Percentiles rank a stretch among this genome's conserved stretches.
These are phyloP conservation scores for Lucilia cuprina DNA, from an alignment of 1,140 invertebrate species.

Conservation along the genomic window DNA sequence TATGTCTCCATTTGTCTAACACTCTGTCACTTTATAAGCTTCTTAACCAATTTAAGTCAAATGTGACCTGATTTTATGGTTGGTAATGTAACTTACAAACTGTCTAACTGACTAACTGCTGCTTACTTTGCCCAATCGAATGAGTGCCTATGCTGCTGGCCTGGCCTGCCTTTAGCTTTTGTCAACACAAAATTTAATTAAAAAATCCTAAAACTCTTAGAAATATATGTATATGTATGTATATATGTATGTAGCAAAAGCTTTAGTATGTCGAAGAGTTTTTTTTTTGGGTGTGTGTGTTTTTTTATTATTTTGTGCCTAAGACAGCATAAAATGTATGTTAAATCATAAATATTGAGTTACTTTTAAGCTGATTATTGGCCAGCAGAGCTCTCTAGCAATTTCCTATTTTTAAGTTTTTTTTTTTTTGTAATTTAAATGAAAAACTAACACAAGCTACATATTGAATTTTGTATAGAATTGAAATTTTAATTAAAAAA, in stretches of 20 bases:
- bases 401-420: neutral
- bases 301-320: neutral
- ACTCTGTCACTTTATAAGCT: conserved; percentile 12
- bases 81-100: neutral
- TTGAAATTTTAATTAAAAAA: no score
- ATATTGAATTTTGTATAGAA: no score
- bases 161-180: neutral
- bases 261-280: no score
- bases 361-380: neutral
- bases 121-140: no score
- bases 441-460: no score
- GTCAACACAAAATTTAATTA: neutral
- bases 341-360: neutral
- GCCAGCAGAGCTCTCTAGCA: neutral
- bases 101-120: neutral
- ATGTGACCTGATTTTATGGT: neutral
- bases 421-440: no score
- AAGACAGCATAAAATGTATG: neutral
- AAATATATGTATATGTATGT: no score
- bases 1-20: neutral
- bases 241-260: neutral
- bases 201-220: neutral
- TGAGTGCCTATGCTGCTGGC: neutral
- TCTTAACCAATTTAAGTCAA: conserved; percentile 11
- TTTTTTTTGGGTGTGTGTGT: neutral